A percentile compares a stretch with the other conserved stretches of the same genome.
phyloP scores from a whole-genome alignment of 2,113 vertebrate species.

The Caloenas nicobarica region DNA sequence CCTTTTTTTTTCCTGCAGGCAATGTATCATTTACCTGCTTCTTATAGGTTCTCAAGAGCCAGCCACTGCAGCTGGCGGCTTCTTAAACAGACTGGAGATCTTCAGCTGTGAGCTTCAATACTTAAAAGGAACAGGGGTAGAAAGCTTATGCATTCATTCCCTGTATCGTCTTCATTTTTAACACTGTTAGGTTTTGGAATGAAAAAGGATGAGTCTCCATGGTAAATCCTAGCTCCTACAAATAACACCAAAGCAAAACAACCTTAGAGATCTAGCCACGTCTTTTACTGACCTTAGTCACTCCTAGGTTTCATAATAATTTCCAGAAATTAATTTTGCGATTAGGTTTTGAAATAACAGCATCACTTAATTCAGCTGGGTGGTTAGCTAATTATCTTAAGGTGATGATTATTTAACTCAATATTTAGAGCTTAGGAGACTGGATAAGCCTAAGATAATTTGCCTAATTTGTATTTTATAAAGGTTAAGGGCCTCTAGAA shows the following conservation, averaged over 20 bases:
- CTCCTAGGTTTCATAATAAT: not conserved
- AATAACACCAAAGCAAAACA: not conserved
- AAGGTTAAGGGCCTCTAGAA: not conserved
- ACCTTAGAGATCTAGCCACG: not conserved
- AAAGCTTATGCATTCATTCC: not conserved
- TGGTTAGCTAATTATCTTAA: not conserved
- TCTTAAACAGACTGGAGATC: not conserved
- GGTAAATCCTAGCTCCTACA: not conserved
- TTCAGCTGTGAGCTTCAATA: not conserved
- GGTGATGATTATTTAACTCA: conserved; percentile 1
- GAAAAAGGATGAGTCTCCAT: not conserved
- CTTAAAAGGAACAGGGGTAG: not conserved
- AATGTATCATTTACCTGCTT: not conserved
- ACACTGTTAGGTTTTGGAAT: not conserved
- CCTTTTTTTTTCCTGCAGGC: not conserved
- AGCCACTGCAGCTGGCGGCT: not conserved
- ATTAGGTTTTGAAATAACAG: conserved; percentile 7
- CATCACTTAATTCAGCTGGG: not conserved
- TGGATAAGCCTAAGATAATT: not conserved
- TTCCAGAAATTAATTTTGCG: not conserved
- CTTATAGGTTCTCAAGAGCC: not conserved
- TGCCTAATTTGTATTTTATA: not conserved
- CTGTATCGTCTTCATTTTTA: not conserved
- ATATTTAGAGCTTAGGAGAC: not conserved
- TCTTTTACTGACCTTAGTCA: not conserved